phyloP scores from a whole-genome alignment of 2,113 vertebrate species.

The Pelvicachromis taeniatus region DNA sequence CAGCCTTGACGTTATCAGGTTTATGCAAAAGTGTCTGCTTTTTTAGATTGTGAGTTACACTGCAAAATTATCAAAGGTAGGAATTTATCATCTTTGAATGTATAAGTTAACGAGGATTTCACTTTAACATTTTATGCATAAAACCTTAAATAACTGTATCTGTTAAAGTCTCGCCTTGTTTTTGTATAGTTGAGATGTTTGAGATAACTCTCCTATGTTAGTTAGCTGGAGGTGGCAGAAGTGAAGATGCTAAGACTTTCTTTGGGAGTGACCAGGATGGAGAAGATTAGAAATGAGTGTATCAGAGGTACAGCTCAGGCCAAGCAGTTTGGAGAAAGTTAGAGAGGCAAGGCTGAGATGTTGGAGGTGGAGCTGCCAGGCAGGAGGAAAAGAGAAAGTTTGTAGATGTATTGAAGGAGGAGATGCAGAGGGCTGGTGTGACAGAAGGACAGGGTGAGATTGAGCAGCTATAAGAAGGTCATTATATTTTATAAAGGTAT shows the following conservation, averaged over 20 bases:
- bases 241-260: neutral
- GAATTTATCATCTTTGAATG: neutral
- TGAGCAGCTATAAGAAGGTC: neutral
- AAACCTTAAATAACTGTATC: neutral
- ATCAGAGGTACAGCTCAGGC: neutral
- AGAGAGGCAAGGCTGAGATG: neutral
- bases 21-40: neutral
- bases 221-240: neutral
- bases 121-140: neutral
- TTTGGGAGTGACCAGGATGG: neutral
- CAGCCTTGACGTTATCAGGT: neutral
- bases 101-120: neutral
- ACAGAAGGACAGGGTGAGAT: neutral
- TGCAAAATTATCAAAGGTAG: neutral
- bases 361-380: neutral
- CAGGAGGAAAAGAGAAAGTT: neutral
- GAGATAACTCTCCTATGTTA: neutral
- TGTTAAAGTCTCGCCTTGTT: neutral
- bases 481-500: neutral
- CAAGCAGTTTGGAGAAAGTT: neutral
- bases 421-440: neutral
- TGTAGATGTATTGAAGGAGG: neutral
- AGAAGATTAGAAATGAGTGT: neutral
- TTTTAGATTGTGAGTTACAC: neutral
- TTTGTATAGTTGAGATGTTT: neutral